These are phyloP conservation scores for Folsomia manolachei DNA, from an alignment of 2,888 invertebrate genomes.

Conservation along the genomic window DNA sequence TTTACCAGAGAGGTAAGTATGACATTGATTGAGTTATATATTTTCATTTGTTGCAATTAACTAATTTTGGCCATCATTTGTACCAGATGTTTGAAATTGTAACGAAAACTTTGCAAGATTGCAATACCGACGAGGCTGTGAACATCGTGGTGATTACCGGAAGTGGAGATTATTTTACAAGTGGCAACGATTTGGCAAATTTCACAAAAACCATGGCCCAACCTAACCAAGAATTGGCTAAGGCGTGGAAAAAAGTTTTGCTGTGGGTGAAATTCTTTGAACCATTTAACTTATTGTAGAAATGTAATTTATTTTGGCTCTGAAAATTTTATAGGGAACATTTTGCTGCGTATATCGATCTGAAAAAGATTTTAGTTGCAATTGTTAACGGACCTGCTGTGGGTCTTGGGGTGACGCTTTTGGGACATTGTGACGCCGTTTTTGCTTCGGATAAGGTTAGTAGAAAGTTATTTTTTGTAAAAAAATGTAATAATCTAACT, in stretches of 20 bases:
- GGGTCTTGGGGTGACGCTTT: constrained; percentile 81
- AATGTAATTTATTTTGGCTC: background rate
- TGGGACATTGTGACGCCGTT: constrained; percentile 81
- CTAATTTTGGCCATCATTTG: too few relatives aligned
- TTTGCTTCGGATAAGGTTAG: constrained; percentile 79
- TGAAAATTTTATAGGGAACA: constrained; percentile 62
- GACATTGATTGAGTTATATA: background rate
- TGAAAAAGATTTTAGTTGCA: constrained; percentile 82
- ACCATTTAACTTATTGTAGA: background rate
- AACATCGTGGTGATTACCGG: constrained; percentile 75
- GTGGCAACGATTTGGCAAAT: constrained; percentile 73
- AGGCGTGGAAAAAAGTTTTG: background rate
- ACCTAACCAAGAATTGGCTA: too few relatives aligned
- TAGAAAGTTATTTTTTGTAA: too few relatives aligned
- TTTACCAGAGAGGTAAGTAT: constrained; percentile 58
- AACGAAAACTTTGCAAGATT: constrained; percentile 64
- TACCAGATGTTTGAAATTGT: constrained; percentile 66
- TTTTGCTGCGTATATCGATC: constrained; percentile 74
- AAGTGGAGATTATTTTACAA: constrained; percentile 74
- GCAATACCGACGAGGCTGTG: constrained; percentile 66
- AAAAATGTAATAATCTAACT: background rate
- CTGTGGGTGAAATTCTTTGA: background rate
- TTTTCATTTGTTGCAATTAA: background rate
- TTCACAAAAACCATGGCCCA: too few relatives aligned
- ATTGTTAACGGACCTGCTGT: constrained; percentile 92